Evolutionary conservation across 2,888 invertebrate genomes (phyloP).

Genomic region (Drosophila suboccidentalis): DNA sequence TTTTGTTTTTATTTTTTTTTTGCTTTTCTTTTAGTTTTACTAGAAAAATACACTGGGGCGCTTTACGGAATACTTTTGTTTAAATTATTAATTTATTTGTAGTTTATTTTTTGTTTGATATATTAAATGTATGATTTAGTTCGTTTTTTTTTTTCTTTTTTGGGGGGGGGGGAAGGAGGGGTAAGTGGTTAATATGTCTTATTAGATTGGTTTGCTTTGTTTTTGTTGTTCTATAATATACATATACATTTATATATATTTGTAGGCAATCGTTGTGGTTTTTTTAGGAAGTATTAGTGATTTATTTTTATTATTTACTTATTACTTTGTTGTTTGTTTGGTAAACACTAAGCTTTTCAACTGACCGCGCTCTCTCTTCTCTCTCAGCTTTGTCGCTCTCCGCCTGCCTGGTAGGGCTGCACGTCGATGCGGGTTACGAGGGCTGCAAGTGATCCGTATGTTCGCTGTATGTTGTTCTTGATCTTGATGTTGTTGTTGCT

Average conservation of each 20-base stretch:
- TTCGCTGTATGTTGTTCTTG: conserved; percentile 69
- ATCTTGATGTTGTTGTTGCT: conserved; percentile 57
- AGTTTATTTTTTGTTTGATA: conserved; percentile 46
- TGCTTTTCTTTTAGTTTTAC: conserved; percentile 66
- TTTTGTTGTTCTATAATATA: conserved; percentile 54
- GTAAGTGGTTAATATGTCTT: conserved; percentile 58
- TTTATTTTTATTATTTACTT: conserved; percentile 54
- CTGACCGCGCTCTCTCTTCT: conserved; percentile 19
- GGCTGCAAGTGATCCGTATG: conserved; percentile 34
- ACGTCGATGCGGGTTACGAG: conserved; percentile 3
- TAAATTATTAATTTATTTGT: conserved; percentile 17
- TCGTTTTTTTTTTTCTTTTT: conserved; percentile 18
- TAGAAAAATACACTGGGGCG: conserved; percentile 82
- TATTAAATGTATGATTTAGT: conserved; percentile 53
- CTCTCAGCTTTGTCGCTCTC: conserved; percentile 9
- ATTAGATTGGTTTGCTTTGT: conserved; percentile 19
- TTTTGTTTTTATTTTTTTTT: conserved; percentile 24
- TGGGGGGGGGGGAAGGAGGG: conserved; percentile 26
- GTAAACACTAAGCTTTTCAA: conserved; percentile 31
- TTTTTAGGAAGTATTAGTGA: conserved; percentile 81
- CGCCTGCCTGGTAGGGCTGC: conserved; percentile 8
- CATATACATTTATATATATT: conserved; percentile 72
- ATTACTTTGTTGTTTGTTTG: conserved; percentile 43
- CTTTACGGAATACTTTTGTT: conserved; percentile 65
- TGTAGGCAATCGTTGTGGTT: conserved; percentile 84